These are phyloP conservation scores for Pteria penguin DNA, from an alignment of 2,888 invertebrate species.

Conservation along the genomic window DNA sequence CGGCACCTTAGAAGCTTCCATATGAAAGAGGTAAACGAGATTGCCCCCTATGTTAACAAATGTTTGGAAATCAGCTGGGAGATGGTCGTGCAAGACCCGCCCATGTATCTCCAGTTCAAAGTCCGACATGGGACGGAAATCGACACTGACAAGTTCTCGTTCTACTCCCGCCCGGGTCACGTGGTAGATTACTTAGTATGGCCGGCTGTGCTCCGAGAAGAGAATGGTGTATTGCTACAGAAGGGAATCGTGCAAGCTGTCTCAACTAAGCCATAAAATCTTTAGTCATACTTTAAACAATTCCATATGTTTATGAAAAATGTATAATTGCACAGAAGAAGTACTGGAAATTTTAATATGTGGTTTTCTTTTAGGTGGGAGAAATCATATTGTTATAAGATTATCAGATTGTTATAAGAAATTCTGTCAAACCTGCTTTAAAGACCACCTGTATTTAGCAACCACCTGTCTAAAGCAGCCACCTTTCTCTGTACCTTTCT, in stretches of 20 bases:
- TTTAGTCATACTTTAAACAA: no score
- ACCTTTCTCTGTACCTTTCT: no score
- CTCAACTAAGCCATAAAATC: slow-evolving; percentile 11
- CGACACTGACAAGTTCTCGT: slow-evolving; percentile 51
- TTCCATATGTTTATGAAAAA: no score
- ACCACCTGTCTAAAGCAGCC: no score
- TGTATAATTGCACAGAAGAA: no score
- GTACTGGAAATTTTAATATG: no score
- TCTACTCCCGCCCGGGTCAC: slow-evolving; percentile 45
- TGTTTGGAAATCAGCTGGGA: slow-evolving; percentile 60
- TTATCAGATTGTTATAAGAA: no score
- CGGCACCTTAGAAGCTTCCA: slow-evolving; percentile 56
- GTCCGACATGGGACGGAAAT: slow-evolving; percentile 55
- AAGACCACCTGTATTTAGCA: no score
- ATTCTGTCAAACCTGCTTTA: no score
- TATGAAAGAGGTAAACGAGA: slow-evolving; percentile 57
- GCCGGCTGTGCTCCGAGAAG: slow-evolving; percentile 58
- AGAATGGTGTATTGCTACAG: slow-evolving; percentile 54
- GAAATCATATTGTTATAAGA: no score
- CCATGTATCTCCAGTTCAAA: slow-evolving; percentile 60
- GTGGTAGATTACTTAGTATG: slow-evolving; percentile 56
- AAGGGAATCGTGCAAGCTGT: slow-evolving; percentile 53
- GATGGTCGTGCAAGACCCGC: slow-evolving; percentile 61
- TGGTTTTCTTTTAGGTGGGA: no score
- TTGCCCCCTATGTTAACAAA: slow-evolving; percentile 53